Base-by-base conservation (phyloP, 2,888 invertebrate species). In the Plagodis pulveraria region DNA sequence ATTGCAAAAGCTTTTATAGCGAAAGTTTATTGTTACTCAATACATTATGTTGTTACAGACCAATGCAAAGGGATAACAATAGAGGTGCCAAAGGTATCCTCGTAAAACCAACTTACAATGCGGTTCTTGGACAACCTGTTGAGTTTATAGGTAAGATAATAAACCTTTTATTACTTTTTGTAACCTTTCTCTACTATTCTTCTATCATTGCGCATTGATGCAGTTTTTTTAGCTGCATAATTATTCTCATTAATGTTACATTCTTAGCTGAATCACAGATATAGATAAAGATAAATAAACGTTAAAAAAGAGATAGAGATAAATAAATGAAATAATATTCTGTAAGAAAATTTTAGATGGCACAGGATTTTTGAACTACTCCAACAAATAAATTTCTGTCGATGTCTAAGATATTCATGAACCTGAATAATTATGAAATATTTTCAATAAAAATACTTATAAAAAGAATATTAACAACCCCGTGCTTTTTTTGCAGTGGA, bases 51-150 rank as follows among this genome's bases (percentile, higher is more conserved):
- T 82, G 80, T 88, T 86, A 56, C 87, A 92, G 91, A 87, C 83
- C 84, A 78, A 87, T 87, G 79, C 78, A 86, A 89, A 90, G 91
- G 91, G 91, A 91, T 83, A 88, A 96, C 86, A 95, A 95, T 69
- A 97, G 95, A 84, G 98, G 99, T 88, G 97, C 98, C 61, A 94
- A 94, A 80, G 95, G 96, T 72, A 97, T 99, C 78, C 94, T 95
- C 83, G 97, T 99, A 54, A 97, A 96, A 76, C 95, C 91, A 63
- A 84, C 83, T 38, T 76, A 83, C 73, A 96, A 97, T 90, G 98
- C 98, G 67, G 93, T 96, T 50, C 95, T 99, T 55, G 98, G 98
- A 69, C 95, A 96, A 83, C 97, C 98, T 54, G 98, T 99, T 53
- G 97, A 98, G 89, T 99, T 99, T 91, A 98, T 98, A 93, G 99